These are phyloP conservation scores for Clarias pachynema DNA, from an alignment of 2,797 vertebrate genomes.

Conservation along the genomic window DNA sequence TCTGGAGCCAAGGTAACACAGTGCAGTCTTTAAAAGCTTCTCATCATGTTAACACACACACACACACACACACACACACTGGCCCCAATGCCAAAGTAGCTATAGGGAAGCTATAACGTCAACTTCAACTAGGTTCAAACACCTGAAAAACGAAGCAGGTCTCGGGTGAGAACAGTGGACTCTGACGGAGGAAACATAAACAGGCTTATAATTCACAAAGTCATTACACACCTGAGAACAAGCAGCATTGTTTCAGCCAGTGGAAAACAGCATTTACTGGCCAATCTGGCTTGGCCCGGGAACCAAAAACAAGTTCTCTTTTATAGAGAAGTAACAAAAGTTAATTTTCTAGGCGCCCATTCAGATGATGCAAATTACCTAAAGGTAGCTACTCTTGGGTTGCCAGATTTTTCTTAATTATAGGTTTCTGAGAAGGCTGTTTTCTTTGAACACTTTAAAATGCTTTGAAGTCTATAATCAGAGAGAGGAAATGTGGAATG, in stretches of 20 bases:
- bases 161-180: not conserved
- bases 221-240: constrained; percentile 29
- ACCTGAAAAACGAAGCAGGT: no score
- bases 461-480: not conserved
- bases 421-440: not conserved
- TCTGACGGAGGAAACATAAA: not conserved
- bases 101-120: no score
- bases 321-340: not conserved
- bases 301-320: not conserved
- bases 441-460: not conserved
- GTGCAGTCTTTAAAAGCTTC: constrained; percentile 19
- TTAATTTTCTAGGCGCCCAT: not conserved
- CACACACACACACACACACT: not conserved
- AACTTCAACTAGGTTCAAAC: no score
- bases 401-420: not conserved
- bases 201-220: constrained; percentile 36
- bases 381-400: not conserved
- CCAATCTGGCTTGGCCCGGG: not conserved
- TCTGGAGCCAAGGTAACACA: constrained; percentile 28
- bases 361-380: not conserved
- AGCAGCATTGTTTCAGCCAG: not conserved
- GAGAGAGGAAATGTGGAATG: not conserved
- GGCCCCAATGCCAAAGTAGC: not conserved
- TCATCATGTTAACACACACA: not conserved
- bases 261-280: not conserved